Evolutionary conservation across 2,797 vertebrate species (phyloP).

Genomic region (Mus minutoides): DNA sequence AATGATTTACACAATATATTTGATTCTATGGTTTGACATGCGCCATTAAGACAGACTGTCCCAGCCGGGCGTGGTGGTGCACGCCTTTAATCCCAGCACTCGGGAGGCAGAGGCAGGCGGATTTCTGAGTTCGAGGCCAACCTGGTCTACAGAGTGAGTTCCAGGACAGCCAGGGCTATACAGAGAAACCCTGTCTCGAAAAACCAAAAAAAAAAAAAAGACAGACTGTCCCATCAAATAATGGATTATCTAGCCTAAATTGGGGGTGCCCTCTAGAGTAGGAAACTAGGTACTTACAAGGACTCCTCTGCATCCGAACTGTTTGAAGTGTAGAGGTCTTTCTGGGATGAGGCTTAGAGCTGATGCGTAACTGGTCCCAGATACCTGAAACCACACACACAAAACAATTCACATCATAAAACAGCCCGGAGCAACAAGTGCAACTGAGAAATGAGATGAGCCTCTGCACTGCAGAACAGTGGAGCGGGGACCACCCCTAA

Average conservation of each 20-base stretch:
- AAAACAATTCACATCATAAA: background rate
- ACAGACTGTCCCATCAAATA: background rate
- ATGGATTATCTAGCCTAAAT: background rate
- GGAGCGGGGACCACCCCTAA: background rate
- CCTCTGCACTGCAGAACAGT: background rate
- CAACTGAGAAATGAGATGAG: background rate
- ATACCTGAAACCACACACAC: slow-evolving; percentile 87
- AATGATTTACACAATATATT: background rate
- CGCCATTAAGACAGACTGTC: background rate
- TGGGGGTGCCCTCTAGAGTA: background rate
- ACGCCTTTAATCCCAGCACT: too few species aligned
- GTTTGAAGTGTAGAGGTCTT: slow-evolving; percentile 87
- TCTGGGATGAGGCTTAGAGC: slow-evolving; percentile 83
- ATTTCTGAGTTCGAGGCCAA: too few species aligned
- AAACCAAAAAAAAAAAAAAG: too few species aligned
- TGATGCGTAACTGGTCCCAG: slow-evolving; percentile 91
- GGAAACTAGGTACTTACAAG: slow-evolving; percentile 86
- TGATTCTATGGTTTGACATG: background rate
- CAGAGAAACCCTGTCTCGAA: too few species aligned
- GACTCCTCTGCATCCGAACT: slow-evolving; percentile 90
- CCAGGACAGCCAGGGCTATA: too few species aligned
- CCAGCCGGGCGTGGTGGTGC: too few species aligned
- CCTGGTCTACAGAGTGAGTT: too few species aligned
- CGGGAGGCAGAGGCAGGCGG: too few species aligned
- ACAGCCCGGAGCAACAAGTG: background rate